Evolutionary conservation across 2,888 invertebrate species (phyloP), one percentile per base, ranked within the genome.

Genomic region (Perithous albicinctus): DNA sequence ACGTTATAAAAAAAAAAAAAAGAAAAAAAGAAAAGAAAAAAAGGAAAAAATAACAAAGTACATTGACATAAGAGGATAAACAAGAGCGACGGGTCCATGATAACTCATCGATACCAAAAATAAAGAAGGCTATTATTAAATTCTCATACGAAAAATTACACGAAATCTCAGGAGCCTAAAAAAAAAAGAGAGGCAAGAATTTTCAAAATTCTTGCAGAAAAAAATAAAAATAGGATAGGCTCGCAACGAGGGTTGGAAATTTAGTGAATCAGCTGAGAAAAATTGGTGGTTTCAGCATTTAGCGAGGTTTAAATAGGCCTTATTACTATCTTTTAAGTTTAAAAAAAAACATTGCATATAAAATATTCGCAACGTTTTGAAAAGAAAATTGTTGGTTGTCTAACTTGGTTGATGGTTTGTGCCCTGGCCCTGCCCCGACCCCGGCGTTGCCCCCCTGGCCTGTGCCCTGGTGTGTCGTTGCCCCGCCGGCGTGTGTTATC

Each of bases 371-470:
- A 61, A 70, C 73, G 12, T 38, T 69, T 72, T 51, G 56, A 43
- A 78, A 63, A 69, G 79, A 70, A 64, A 41, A 38, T 15, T 85
- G 87, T 86, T 86, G 89, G 87, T 81, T 88, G 89, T 92, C 92
- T 92, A 92, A 92, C 92, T 92, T 92, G 92, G 92, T 92, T 92
- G 92, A 91, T 92, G 91, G 90, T 92, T 92, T 92, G 90, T 92
- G 92, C 92, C 92, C 93, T 93, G 92, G 92, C 91, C 93, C 93
- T 91, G 93, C 92, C 93, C 93, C 89, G 90, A 91, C 91, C 91
- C 91, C 89, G 91, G 90, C 90, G 90, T 90, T 90, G 91, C 89
- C 90, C 90, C 90, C 86, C 82, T 82, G 82, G 82, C 78, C 82
- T 75, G 73, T 82, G 78, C 78, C 83, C 86, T 86, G 87, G 86